phyloP scores from a whole-genome alignment of 2,797 vertebrate species.

The Poecile montanus region DNA sequence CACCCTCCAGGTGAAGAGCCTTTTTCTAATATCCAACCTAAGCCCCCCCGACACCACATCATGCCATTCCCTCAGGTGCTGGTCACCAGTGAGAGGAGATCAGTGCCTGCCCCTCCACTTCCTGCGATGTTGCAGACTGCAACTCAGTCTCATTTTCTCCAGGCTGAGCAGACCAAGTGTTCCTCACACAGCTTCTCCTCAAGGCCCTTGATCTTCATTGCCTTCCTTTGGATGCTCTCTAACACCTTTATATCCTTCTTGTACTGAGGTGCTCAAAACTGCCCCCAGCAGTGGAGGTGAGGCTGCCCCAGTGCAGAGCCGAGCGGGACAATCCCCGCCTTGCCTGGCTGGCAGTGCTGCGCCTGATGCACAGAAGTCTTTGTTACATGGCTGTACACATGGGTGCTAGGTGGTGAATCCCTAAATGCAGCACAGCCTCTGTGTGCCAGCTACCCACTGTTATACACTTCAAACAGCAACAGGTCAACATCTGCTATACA shows the following conservation, averaged over 20 bases:
- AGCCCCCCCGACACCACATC: not conserved
- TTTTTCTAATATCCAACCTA: not conserved
- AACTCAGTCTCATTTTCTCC: not conserved
- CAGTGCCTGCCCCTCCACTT: not conserved
- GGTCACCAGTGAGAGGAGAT: not conserved
- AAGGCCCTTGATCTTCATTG: not conserved
- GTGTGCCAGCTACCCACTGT: not conserved
- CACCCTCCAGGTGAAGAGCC: not conserved
- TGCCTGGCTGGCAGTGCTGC: not conserved
- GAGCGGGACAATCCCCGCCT: not conserved
- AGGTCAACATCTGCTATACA: not conserved
- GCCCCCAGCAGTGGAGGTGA: not conserved
- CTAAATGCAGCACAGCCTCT: not conserved
- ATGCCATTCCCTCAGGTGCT: not conserved
- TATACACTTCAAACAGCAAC: not conserved
- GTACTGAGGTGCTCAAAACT: not conserved
- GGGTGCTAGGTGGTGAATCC: not conserved
- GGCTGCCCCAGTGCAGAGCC: not conserved
- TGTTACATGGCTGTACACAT: not conserved
- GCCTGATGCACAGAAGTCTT: not conserved
- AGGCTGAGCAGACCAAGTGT: not conserved
- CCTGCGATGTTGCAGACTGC: not conserved
- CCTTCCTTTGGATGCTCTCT: not conserved
- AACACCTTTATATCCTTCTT: not conserved
- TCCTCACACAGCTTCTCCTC: accelerated